Evolutionary conservation across 2,113 vertebrate species (phyloP).

Genomic region (Festucalex cinctus): DNA sequence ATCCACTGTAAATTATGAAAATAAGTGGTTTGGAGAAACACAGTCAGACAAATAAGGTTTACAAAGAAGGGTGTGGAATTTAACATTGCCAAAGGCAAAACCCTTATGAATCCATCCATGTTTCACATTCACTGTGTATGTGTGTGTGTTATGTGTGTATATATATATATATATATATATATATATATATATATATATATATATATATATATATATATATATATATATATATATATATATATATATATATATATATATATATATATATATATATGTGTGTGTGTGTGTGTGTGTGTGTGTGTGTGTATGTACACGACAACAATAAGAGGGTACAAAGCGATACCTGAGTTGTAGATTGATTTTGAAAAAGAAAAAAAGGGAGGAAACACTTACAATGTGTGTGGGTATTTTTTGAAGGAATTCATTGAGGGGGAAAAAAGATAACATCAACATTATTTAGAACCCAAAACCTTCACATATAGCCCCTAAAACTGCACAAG

Average conservation of each 20-base stretch:
- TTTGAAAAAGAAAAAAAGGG: background rate
- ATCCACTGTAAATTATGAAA: background rate
- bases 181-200: no score
- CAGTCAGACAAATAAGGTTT: constrained; percentile 22
- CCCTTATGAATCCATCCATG: constrained; percentile 14
- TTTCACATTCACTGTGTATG: constrained; percentile 22
- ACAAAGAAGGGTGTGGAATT: constrained; percentile 17
- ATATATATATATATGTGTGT: no score
- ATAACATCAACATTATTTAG: no score
- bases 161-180: no score
- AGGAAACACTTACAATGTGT: background rate
- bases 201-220: no score
- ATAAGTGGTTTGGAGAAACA: constrained; percentile 2
- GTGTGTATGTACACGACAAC: constrained; percentile 40
- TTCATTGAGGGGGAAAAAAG: no score
- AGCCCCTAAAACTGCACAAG: no score
- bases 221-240: no score
- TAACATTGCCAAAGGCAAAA: constrained; percentile 24
- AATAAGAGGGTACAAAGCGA: constrained; percentile 23
- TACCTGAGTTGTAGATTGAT: constrained; percentile 60
- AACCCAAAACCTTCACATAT: no score
- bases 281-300: constrained; percentile 23
- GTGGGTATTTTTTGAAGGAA: background rate
- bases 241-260: no score
- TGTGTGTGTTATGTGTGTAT: constrained; percentile 27